Evolutionary conservation across 2,888 invertebrate genomes (phyloP).

Genomic region (Heliconius aoede): DNA sequence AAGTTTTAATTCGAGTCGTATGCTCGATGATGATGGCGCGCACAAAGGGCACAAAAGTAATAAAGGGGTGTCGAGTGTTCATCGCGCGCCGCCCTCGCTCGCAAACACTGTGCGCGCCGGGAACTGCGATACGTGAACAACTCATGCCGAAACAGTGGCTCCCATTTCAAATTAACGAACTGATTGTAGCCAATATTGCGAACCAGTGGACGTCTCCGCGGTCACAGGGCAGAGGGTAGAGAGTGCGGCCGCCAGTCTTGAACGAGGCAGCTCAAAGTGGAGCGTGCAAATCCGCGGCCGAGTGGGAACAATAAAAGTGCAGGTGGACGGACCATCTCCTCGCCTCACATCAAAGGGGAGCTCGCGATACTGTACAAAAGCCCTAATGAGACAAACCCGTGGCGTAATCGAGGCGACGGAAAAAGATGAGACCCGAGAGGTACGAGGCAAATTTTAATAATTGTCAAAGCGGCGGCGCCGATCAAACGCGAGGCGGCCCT

Average conservation of each 20-base stretch:
- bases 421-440: conserved; percentile 83
- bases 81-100: conserved; percentile 55
- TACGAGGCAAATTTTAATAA: conserved; percentile 85
- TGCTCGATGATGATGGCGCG: conserved; percentile 71
- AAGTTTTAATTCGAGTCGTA: conserved; percentile 76
- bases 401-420: conserved; percentile 83
- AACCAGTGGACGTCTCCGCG: conserved; percentile 46
- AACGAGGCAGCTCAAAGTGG: conserved; percentile 76
- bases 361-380: conserved; percentile 82
- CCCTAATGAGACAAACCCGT: conserved; percentile 84
- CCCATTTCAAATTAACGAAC: conserved; percentile 27
- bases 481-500: conserved; percentile 76
- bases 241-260: conserved; percentile 68
- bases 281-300: conserved; percentile 80
- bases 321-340: conserved; percentile 78
- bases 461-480: conserved; percentile 84
- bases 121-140: conserved; percentile 45
- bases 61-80: conserved; percentile 79
- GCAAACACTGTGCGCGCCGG: conserved; percentile 47
- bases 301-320: conserved; percentile 80
- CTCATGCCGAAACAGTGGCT: conserved; percentile 38
- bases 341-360: conserved; percentile 77
- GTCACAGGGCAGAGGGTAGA: conserved; percentile 53
- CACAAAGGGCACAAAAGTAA: conserved; percentile 77
- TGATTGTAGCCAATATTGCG: neutral